Percentiles rank a stretch among this genome's conserved stretches.
Evolutionary conservation across 2,797 vertebrate species (phyloP).

Genomic region (Cirrhinus molitorella): DNA sequence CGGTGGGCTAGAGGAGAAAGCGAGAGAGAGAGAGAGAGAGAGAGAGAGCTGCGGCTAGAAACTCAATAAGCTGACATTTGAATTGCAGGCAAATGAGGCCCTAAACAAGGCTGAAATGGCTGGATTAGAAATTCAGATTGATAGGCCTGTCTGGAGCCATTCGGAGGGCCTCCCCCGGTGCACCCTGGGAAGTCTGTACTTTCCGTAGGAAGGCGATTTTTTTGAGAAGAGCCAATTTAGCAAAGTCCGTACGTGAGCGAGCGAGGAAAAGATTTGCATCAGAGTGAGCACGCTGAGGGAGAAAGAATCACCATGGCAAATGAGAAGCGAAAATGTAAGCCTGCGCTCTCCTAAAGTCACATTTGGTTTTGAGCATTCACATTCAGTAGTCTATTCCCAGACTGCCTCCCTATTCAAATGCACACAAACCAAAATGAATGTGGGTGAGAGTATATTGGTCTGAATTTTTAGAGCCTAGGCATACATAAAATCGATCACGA

Average conservation of each 20-base stretch:
- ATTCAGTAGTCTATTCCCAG: constrained; percentile 43
- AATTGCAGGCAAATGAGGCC: constrained; percentile 59
- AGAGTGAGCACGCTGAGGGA: constrained; percentile 13
- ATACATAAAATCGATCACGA: constrained; percentile 28
- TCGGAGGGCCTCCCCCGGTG: constrained; percentile 34
- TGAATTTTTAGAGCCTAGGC: constrained; percentile 17
- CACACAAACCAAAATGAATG: constrained; percentile 18
- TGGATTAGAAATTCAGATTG: constrained; percentile 62
- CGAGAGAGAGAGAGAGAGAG: background rate
- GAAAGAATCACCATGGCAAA: constrained; percentile 44
- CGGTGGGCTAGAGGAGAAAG: constrained; percentile 16
- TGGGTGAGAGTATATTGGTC: constrained; percentile 28
- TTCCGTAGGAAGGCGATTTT: constrained; percentile 41
- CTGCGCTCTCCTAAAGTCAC: constrained; percentile 17
- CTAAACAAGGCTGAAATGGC: constrained; percentile 58
- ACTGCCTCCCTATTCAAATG: constrained; percentile 25
- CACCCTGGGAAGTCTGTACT: constrained; percentile 50
- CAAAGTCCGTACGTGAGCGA: constrained; percentile 29
- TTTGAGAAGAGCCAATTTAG: constrained; percentile 55
- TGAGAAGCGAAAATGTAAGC: constrained; percentile 38
- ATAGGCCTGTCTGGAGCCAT: constrained; percentile 53
- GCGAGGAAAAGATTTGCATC: constrained; percentile 47
- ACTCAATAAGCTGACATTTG: constrained; percentile 63
- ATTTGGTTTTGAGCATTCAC: constrained; percentile 42
- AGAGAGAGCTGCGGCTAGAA: constrained; percentile 44